phyloP scores from a whole-genome alignment of 2,797 vertebrate genomes.

The Argya squamiceps region DNA sequence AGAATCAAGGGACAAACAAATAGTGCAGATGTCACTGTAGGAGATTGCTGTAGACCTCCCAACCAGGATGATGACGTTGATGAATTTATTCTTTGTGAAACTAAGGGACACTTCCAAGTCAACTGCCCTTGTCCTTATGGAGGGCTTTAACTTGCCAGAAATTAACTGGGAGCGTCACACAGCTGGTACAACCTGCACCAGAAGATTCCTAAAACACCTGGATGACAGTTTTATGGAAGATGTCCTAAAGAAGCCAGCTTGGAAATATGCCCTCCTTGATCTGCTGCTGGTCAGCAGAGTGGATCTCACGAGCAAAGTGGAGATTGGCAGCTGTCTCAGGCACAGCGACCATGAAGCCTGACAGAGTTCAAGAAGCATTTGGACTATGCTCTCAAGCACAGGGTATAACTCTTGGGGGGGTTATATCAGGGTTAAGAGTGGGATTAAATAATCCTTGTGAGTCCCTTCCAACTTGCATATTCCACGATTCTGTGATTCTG shows the following conservation, averaged over 20 bases:
- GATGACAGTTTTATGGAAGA: neutral
- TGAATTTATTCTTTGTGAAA: neutral
- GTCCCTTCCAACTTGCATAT: neutral
- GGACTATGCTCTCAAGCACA: neutral
- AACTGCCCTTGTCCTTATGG: neutral
- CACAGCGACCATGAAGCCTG: neutral
- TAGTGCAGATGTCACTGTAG: neutral
- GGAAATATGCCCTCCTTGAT: neutral
- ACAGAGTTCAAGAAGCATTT: neutral
- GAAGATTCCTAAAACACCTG: neutral
- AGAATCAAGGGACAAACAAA: neutral
- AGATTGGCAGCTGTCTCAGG: neutral
- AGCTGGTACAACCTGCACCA: neutral
- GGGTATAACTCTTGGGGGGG: neutral
- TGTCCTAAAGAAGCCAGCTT: neutral
- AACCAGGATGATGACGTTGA: neutral
- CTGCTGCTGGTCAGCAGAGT: neutral
- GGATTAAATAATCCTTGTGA: fast-evolving
- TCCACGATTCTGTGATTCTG: fast-evolving
- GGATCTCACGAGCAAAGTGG: neutral
- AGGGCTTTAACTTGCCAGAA: neutral
- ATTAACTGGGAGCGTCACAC: neutral
- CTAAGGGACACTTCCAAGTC: neutral
- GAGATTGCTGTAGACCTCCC: neutral
- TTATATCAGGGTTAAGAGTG: neutral